Conservation (phyloP, 1,140 invertebrate genomes). For the Triops cancriformis region DNA sequence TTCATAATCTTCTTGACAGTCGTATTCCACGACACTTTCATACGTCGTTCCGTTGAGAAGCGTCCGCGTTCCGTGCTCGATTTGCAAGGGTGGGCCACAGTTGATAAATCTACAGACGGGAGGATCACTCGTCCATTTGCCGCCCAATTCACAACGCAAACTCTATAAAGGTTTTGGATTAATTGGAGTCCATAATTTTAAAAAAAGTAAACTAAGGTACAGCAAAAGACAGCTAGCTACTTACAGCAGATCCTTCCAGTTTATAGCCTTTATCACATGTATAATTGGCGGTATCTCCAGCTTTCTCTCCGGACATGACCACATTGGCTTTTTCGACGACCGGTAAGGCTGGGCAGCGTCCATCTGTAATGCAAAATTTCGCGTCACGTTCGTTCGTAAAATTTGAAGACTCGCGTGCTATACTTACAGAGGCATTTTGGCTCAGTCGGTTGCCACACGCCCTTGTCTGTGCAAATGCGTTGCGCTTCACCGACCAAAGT, state of each 20-base stretch:
- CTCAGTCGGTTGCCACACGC: conserved; percentile 66
- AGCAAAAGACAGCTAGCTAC: too few species aligned
- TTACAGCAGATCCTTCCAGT: conserved; percentile 66
- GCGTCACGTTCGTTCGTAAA: background rate
- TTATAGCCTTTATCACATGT: conserved; percentile 74
- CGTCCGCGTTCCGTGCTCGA: conserved; percentile 61
- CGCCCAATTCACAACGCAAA: conserved; percentile 68
- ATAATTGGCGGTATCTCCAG: conserved; percentile 68
- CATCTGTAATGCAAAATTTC: conserved; percentile 44
- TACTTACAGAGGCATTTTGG: conserved; percentile 66
- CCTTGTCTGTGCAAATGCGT: conserved; percentile 65
- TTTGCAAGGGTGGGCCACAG: conserved; percentile 68
- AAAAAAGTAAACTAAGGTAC: too few species aligned
- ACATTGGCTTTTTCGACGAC: conserved; percentile 63
- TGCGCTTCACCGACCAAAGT: conserved; percentile 62
- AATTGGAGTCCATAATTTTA: background rate
- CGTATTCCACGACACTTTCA: conserved; percentile 62
- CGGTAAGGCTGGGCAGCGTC: conserved; percentile 74
- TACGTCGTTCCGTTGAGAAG: conserved; percentile 62
- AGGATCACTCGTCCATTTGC: conserved; percentile 66
- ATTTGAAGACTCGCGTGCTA: background rate
- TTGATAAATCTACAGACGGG: conserved; percentile 77
- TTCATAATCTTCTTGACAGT: conserved; percentile 74
- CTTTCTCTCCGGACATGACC: conserved; percentile 54
- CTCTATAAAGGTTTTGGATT: conserved; percentile 44